Conservation (phyloP, 2,797 vertebrate species). For the Margarornis squamiger region DNA sequence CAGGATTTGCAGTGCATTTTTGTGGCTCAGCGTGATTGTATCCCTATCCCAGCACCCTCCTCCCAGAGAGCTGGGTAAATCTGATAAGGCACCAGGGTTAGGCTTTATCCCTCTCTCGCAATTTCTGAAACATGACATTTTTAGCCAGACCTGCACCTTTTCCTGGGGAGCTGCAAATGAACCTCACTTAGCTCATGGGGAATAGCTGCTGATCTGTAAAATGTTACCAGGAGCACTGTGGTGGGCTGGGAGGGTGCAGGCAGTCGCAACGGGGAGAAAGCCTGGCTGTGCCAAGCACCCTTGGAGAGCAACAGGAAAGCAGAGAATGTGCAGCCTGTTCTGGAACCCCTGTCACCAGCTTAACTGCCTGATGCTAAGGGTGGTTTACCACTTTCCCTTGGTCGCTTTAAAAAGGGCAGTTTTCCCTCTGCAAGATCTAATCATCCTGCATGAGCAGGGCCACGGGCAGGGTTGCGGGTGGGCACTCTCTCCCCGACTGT, state of each 20-base stretch:
- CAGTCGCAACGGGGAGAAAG: rapidly evolving
- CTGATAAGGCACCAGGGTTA: background rate
- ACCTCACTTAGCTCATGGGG: rapidly evolving
- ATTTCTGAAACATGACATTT: background rate
- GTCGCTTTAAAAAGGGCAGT: background rate
- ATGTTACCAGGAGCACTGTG: rapidly evolving
- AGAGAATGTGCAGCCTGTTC: rapidly evolving
- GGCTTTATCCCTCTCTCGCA: background rate
- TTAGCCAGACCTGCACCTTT: background rate
- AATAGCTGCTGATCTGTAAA: background rate
- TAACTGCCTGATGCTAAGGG: background rate
- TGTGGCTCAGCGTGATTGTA: background rate
- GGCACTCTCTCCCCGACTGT: rapidly evolving
- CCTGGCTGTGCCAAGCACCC: background rate
- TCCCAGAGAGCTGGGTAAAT: background rate
- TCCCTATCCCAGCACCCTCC: background rate
- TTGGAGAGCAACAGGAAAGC: background rate
- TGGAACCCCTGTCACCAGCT: background rate
- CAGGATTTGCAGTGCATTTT: background rate
- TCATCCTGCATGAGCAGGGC: background rate
- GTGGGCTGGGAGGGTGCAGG: background rate
- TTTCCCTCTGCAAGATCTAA: background rate
- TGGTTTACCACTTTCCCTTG: background rate
- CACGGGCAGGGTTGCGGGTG: rapidly evolving
- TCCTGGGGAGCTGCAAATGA: background rate